A percentile compares a stretch with the other conserved stretches of the same genome.
phyloP scores from a whole-genome alignment of 2,113 vertebrate genomes.

The Zootoca vivipara region DNA sequence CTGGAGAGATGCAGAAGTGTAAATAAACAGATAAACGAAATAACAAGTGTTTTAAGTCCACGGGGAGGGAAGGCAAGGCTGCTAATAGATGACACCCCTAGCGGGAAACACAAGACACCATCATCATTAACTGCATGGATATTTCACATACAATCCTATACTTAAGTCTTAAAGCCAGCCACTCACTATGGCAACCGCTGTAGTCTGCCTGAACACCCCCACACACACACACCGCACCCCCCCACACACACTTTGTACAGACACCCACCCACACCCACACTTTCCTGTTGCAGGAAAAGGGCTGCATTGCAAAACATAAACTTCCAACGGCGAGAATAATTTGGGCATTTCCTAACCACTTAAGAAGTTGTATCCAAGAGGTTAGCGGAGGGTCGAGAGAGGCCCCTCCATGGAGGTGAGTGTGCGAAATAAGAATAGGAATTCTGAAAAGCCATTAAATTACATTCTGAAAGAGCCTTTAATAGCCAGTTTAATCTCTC shows the following conservation, averaged over 20 bases:
- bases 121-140: not conserved
- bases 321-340: not conserved
- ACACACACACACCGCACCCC: not conserved
- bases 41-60: not conserved
- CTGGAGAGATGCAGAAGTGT: not conserved
- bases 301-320: not conserved
- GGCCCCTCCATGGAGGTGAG: not conserved
- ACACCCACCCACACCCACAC: not conserved
- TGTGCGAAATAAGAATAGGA: not conserved
- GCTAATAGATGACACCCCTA: not conserved
- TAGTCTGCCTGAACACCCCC: slow-evolving; percentile 4
- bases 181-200: slow-evolving; percentile 4
- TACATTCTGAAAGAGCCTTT: not conserved
- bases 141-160: slow-evolving; percentile 9
- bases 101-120: not conserved
- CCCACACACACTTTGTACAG: not conserved
- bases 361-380: not conserved
- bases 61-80: not conserved
- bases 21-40: not conserved
- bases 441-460: not conserved
- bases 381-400: not conserved
- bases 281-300: slow-evolving; percentile 10
- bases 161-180: not conserved
- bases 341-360: not conserved
- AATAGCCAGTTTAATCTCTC: not conserved